A percentile compares a stretch with the other conserved stretches of the same genome.
Evolutionary conservation across 2,797 vertebrate genomes (phyloP).

Genomic region (Hybognathus amarus): DNA sequence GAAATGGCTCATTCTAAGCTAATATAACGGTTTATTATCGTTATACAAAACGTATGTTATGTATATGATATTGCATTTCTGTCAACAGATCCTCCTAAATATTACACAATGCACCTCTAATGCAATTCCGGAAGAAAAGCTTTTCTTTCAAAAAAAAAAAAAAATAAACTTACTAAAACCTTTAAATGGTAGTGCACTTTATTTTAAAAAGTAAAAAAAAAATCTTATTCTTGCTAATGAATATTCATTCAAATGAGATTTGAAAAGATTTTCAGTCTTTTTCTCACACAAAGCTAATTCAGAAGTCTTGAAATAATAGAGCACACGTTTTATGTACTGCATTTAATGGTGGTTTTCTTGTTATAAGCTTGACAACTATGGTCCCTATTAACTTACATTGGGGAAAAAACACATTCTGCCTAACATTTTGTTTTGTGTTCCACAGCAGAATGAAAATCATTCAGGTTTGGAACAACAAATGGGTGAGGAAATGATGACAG

Average conservation of each 20-base stretch:
- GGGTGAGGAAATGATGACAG: neutral
- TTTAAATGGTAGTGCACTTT: neutral
- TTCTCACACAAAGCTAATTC: neutral
- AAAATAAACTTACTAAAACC: neutral
- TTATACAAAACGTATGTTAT: no score
- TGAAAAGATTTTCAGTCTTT: neutral
- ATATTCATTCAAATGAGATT: neutral
- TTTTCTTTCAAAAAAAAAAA: slow-evolving; percentile 5
- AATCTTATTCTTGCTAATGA: neutral
- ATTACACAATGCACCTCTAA: no score
- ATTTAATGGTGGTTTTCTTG: neutral
- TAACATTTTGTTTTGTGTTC: neutral
- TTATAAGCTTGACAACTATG: neutral
- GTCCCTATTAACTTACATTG: neutral
- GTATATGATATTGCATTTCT: no score
- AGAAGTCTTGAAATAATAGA: neutral
- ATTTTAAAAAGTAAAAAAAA: no score
- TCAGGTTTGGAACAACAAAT: neutral
- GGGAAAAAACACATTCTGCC: neutral
- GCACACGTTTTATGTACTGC: neutral
- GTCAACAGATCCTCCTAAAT: no score
- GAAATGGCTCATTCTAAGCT: no score
- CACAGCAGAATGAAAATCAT: neutral
- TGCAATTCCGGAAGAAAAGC: neutral
- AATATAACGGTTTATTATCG: no score